A percentile compares a stretch with the other conserved stretches of the same genome.
Evolutionary conservation across 2,113 vertebrate species (phyloP).

Genomic region (Cnemophilus loriae): DNA sequence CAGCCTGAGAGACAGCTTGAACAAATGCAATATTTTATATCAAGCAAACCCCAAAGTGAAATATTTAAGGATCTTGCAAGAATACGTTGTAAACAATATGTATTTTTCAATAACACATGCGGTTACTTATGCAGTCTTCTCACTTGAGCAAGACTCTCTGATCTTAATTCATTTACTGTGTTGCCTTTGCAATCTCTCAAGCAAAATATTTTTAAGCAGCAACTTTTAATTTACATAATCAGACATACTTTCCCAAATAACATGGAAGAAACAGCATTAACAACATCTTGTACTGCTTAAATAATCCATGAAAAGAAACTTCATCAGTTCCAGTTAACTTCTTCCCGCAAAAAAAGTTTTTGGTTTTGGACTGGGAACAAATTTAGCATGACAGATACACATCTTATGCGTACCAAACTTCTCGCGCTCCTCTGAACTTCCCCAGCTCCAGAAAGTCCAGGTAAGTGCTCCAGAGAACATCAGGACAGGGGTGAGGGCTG

Average conservation of each 20-base stretch:
- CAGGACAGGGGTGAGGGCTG: background rate
- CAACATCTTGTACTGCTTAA: conserved; percentile 51
- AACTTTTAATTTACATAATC: conserved; percentile 71
- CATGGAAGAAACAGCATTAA: conserved; percentile 46
- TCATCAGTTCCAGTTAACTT: conserved; percentile 45
- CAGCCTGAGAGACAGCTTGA: conserved; percentile 39
- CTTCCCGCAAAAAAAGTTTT: conserved; percentile 47
- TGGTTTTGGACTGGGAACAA: background rate
- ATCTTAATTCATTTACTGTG: conserved; percentile 65
- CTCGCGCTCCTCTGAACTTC: background rate
- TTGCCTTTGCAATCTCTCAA: conserved; percentile 55
- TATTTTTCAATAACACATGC: conserved; percentile 57
- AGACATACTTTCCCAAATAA: conserved; percentile 62
- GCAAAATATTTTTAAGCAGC: conserved; percentile 64
- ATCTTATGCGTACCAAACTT: accelerated
- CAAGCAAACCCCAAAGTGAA: conserved; percentile 66
- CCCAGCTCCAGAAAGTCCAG: background rate
- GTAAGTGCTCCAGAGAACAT: background rate
- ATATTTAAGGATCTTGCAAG: conserved; percentile 67
- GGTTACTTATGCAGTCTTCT: conserved; percentile 60
- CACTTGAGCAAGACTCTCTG: conserved; percentile 58
- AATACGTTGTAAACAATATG: conserved; percentile 62
- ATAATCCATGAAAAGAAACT: conserved; percentile 55
- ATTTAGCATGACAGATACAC: background rate
- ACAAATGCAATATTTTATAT: conserved; percentile 46